Conservation (phyloP, 1,140 invertebrate species). For the Oedothorax gibbosus region DNA sequence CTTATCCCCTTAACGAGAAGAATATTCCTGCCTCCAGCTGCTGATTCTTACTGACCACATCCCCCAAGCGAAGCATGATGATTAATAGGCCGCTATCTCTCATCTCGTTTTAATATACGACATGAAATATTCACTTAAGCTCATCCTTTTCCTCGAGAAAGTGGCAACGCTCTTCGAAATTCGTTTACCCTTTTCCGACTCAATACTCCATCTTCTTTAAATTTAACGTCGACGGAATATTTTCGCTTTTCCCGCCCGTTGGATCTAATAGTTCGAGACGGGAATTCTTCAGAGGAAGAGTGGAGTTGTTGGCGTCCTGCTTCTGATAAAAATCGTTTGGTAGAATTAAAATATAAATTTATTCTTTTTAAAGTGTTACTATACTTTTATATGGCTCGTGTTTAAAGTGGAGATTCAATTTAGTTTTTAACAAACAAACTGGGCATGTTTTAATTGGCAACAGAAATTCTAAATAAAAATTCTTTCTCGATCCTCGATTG, state of each 20-base stretch:
- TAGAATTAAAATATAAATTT: too few species aligned
- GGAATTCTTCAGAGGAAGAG: not conserved
- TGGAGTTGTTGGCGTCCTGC: not conserved
- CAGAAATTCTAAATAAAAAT: too few species aligned
- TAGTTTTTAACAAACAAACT: too few species aligned
- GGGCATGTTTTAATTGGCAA: too few species aligned
- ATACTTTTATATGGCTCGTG: too few species aligned
- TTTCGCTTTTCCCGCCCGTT: not conserved
- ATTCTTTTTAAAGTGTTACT: too few species aligned
- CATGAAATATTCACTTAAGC: constrained; percentile 38
- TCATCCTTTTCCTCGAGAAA: constrained; percentile 8
- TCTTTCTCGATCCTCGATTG: too few species aligned
- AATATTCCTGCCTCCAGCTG: too few species aligned
- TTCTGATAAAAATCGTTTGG: too few species aligned
- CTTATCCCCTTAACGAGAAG: too few species aligned
- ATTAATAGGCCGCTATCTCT: not conserved
- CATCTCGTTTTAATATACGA: constrained; percentile 28
- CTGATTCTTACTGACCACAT: too few species aligned
- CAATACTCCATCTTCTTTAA: constrained; percentile 46
- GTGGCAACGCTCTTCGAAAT: constrained; percentile 15
- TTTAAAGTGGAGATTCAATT: too few species aligned
- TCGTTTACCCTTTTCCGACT: constrained; percentile 20
- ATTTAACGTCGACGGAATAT: constrained; percentile 25
- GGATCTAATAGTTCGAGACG: constrained; percentile 22
- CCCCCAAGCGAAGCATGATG: not conserved